These are phyloP conservation scores for Melanotaenia parkinsoni DNA, from an alignment of 2,797 vertebrate species.

Conservation along the genomic window DNA sequence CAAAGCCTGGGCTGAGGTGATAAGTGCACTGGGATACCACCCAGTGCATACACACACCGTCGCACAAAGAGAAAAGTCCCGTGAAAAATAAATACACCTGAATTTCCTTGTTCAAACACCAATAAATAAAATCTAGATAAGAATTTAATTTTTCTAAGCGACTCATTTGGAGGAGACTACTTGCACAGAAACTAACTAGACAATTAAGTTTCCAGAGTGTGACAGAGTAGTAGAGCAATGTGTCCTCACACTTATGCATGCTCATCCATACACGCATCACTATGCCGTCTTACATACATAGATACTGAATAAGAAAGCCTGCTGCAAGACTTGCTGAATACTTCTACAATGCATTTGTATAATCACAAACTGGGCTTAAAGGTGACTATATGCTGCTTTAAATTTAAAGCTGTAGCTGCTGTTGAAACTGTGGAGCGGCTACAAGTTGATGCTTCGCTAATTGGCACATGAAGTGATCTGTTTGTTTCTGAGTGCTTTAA, in stretches of 20 bases:
- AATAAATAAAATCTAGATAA: slow-evolving; percentile 37
- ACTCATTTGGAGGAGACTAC: slow-evolving; percentile 12
- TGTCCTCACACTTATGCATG: slow-evolving; percentile 19
- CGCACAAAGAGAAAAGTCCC: slow-evolving; percentile 12
- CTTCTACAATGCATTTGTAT: slow-evolving; percentile 1
- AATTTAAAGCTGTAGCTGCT: slow-evolving; percentile 21
- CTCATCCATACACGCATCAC: slow-evolving; percentile 24
- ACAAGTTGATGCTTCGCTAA: background rate
- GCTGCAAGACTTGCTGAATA: slow-evolving; percentile 24
- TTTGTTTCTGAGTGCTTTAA: slow-evolving; percentile 19
- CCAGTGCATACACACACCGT: slow-evolving; percentile 32
- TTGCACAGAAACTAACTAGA: background rate
- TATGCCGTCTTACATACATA: slow-evolving; percentile 40
- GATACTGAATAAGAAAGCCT: slow-evolving; percentile 30
- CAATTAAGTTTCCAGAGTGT: slow-evolving; percentile 18
- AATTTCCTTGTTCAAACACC: slow-evolving; percentile 28
- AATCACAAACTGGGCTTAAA: slow-evolving; percentile 16
- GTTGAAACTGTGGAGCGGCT: slow-evolving; percentile 12
- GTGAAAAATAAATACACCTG: slow-evolving; percentile 31
- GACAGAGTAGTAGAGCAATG: slow-evolving; percentile 21
- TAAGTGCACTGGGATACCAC: slow-evolving; percentile 71
- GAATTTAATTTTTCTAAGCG: slow-evolving; percentile 15
- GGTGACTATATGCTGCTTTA: slow-evolving; percentile 21
- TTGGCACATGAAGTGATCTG: slow-evolving; percentile 3
- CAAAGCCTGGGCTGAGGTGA: slow-evolving; percentile 75